Percentiles rank a stretch among this genome's conserved stretches.
Conservation (phyloP, 1,140 invertebrate species). For the Arctopsyche grandis region DNA sequence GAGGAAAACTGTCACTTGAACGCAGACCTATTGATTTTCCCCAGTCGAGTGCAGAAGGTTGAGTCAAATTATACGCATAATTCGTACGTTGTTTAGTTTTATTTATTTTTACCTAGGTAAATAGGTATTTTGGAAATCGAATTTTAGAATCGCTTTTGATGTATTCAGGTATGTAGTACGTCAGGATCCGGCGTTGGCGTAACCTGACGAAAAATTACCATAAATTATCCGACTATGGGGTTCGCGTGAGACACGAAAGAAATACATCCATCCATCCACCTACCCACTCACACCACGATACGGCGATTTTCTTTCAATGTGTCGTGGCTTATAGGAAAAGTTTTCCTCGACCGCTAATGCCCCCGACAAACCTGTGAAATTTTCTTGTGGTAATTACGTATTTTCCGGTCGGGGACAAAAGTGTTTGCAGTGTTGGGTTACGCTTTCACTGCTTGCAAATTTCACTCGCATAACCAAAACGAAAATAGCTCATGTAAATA, state of each 20-base stretch:
- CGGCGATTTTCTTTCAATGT: background rate
- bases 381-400: no score
- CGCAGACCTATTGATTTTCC: background rate
- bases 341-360: background rate
- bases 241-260: conserved; percentile 37
- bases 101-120: no score
- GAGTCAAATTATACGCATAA: background rate
- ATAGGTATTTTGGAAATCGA: no score
- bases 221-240: conserved; percentile 35
- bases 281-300: background rate
- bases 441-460: no score
- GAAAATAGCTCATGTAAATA: no score
- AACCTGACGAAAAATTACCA: conserved; percentile 17
- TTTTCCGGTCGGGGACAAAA: no score
- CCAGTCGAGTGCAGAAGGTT: background rate
- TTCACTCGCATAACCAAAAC: no score
- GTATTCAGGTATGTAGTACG: no score
- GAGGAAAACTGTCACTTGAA: no score
- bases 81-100: background rate
- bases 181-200: background rate
- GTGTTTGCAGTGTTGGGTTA: no score
- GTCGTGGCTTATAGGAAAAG: background rate
- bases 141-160: no score
- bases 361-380: no score
- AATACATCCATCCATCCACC: conserved; percentile 2